These are phyloP conservation scores for Malacoctenus gilli DNA, from an alignment of 2,797 vertebrate species.

Conservation along the genomic window DNA sequence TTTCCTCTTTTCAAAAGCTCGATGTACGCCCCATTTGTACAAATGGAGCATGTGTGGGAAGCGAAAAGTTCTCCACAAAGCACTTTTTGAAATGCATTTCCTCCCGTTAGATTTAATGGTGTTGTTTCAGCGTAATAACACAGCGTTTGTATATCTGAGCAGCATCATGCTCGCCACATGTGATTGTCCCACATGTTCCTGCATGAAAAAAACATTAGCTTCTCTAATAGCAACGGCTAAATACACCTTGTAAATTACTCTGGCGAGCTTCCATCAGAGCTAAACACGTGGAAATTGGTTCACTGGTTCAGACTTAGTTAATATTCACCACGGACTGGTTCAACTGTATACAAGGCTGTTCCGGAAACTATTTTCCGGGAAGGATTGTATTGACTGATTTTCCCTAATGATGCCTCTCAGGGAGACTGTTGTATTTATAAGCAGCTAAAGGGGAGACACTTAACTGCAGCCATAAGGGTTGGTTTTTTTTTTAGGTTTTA, in stretches of 20 bases:
- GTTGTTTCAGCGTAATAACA: slow-evolving; percentile 52
- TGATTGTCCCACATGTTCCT: slow-evolving; percentile 53
- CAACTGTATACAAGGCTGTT: slow-evolving; percentile 48
- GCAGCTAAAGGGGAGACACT: slow-evolving; percentile 72
- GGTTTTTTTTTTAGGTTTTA: slow-evolving; percentile 74
- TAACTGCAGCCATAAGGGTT: slow-evolving; percentile 59
- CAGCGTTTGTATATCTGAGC: slow-evolving; percentile 42
- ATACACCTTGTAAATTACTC: slow-evolving; percentile 54
- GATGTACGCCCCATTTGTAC: slow-evolving; percentile 46
- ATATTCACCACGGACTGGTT: slow-evolving; percentile 63
- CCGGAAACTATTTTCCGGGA: slow-evolving; percentile 70
- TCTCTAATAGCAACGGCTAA: slow-evolving; percentile 56
- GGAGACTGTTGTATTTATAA: slow-evolving; percentile 67
- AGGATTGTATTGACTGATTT: slow-evolving; percentile 79
- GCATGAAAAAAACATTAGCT: slow-evolving; percentile 55
- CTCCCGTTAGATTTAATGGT: slow-evolving; percentile 59
- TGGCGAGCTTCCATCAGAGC: slow-evolving; percentile 46
- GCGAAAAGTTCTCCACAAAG: slow-evolving; percentile 44
- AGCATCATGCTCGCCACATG: slow-evolving; percentile 48
- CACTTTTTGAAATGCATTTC: slow-evolving; percentile 56
- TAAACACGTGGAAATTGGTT: slow-evolving; percentile 56
- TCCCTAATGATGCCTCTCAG: slow-evolving; percentile 77
- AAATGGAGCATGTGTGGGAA: slow-evolving; percentile 67
- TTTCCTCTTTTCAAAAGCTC: slow-evolving; percentile 62
- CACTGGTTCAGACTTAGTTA: slow-evolving; percentile 63